Evolutionary conservation across 1,140 invertebrate genomes (phyloP).

Genomic region (Lutraria rhynchaena): DNA sequence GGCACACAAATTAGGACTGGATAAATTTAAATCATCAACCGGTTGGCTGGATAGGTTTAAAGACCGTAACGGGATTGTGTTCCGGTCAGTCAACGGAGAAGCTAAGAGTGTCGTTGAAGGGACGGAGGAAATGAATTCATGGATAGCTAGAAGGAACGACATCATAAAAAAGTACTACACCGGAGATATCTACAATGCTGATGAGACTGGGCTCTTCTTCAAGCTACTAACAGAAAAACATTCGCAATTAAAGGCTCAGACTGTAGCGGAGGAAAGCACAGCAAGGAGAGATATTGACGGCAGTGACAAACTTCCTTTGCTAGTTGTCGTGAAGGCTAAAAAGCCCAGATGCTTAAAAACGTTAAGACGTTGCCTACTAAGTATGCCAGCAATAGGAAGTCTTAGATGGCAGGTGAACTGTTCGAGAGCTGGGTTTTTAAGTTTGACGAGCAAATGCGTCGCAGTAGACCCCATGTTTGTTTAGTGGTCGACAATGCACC

Average conservation of each 20-base stretch:
- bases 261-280: conserved; percentile 78
- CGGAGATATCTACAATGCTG: conserved; percentile 56
- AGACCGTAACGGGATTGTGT: conserved; percentile 21
- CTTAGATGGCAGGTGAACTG: conserved; percentile 4
- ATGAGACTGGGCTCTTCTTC: conserved; percentile 64
- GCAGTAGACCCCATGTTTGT: background rate
- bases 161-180: conserved; percentile 21
- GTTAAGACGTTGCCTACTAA: conserved; percentile 12
- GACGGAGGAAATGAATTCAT: background rate
- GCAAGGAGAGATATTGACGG: conserved; percentile 74
- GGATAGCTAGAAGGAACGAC: background rate
- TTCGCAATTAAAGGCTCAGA: conserved; percentile 40
- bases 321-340: conserved; percentile 8
- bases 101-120: background rate
- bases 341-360: conserved; percentile 28
- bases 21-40: background rate
- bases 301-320: conserved; percentile 23
- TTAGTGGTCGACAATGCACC: conserved; percentile 38
- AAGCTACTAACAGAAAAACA: conserved; percentile 51
- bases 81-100: conserved; percentile 13
- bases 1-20: background rate
- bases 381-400: background rate
- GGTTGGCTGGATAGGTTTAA: conserved; percentile 33
- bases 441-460: conserved; percentile 11
- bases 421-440: conserved; percentile 18